Evolutionary conservation across 2,797 vertebrate species (phyloP).

Genomic region (Malacoraja senta): DNA sequence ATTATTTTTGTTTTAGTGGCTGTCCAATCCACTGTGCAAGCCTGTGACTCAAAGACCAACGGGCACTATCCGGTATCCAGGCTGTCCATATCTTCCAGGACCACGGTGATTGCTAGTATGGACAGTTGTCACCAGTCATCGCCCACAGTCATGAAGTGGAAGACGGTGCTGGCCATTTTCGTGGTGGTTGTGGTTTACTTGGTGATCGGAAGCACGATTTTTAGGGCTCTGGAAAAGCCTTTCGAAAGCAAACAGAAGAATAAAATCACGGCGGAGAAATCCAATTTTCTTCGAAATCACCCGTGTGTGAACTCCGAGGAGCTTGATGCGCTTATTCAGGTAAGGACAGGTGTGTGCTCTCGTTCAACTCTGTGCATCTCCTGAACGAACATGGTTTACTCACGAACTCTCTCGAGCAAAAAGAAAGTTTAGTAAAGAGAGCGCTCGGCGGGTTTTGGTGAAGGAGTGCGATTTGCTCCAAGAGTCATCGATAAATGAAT

Average conservation of each 20-base stretch:
- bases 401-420: not conserved
- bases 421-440: not conserved
- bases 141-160: constrained; percentile 96
- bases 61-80: constrained; percentile 67
- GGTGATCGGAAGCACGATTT: constrained; percentile 78
- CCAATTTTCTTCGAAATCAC: constrained; percentile 77
- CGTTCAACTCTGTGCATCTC: not conserved
- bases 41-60: constrained; percentile 67
- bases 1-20: constrained; percentile 68
- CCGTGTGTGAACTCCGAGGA: constrained; percentile 74
- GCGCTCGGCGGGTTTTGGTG: not conserved
- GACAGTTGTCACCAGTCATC: constrained; percentile 68
- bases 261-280: constrained; percentile 79
- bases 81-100: constrained; percentile 75
- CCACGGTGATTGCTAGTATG: constrained; percentile 80
- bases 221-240: constrained; percentile 82
- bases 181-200: constrained; percentile 86
- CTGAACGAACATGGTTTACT: not conserved
- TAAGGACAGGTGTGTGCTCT: constrained; percentile 49
- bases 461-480: not conserved
- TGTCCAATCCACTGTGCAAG: constrained; percentile 66
- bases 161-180: constrained; percentile 88
- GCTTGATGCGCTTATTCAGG: constrained; percentile 84
- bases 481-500: not conserved
- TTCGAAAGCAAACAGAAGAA: constrained; percentile 83